Evolutionary conservation across 1,140 invertebrate genomes (phyloP), one percentile per base, ranked within the genome.

Genomic region (Doryteuthis pealeii): DNA sequence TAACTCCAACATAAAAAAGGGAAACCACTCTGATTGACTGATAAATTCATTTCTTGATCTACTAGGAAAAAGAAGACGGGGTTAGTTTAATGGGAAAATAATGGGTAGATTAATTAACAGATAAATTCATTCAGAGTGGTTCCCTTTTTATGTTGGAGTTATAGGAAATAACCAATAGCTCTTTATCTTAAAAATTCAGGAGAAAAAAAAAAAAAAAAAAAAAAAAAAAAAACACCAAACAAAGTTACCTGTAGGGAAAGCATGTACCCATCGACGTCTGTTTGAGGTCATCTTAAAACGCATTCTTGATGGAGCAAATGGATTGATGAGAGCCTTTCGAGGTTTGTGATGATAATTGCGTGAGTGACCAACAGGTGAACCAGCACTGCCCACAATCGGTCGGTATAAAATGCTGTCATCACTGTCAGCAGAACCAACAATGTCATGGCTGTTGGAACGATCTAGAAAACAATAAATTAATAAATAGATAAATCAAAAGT

Each of bases 201-300:
- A n/a, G n/a, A n/a, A n/a, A n/a, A n/a, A n/a, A n/a, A n/a, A n/a
- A n/a, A n/a, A n/a, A n/a, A n/a, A n/a, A n/a, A n/a, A n/a, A n/a
- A n/a, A n/a, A n/a, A n/a, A n/a, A n/a, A n/a, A n/a, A n/a, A 40
- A 40, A 40, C 35, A 40, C 3, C 3, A 40, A 40, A 40, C 10
- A 10, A 5, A 3, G 4, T 71, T 70, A 86, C 94, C 95, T 91
- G 96, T 96, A 4, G 98, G 97, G 89, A 99, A 99, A 76, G 98
- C 98, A 86, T 99, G 97, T 8, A 96, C 98, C 98, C 98, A 99
- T 71, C 98, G 90, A 68, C 97, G 89, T 69, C 98, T 90, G 88
- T 99, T 99, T 68, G 96, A 98, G 0, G 97, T 99, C 67, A 99
- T 89, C 87, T 98, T 98, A 71, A 99, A 96, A 43, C 95, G 96